These are phyloP conservation scores for Eilema sororculum DNA, from an alignment of 2,888 invertebrate species.

Conservation along the genomic window DNA sequence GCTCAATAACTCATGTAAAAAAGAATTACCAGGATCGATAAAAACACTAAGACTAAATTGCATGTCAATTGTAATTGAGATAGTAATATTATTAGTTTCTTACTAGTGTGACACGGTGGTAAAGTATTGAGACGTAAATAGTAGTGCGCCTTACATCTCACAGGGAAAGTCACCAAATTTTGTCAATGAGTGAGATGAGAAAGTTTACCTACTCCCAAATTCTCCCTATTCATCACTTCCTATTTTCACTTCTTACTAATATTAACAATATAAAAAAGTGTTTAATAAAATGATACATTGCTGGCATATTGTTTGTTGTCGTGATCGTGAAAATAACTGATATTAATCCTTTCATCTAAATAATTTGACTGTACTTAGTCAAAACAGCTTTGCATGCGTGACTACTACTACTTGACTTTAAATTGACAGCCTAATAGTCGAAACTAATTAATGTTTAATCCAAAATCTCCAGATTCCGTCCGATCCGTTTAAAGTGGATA, in stretches of 20 bases:
- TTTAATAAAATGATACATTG: neutral
- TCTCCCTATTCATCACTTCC: neutral
- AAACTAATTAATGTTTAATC: neutral
- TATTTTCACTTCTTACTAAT: neutral
- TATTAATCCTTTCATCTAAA: neutral
- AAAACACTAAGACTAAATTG: neutral
- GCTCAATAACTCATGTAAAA: constrained; percentile 4
- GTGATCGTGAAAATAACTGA: neutral
- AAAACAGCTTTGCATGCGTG: neutral
- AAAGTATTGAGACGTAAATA: neutral
- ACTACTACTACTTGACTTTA: neutral
- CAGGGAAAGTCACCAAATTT: neutral
- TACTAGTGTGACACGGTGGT: neutral
- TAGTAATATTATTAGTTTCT: neutral
- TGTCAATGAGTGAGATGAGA: neutral
- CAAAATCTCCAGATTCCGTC: neutral
- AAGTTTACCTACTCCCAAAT: neutral
- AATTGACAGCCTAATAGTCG: constrained; percentile 9
- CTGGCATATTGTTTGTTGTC: neutral
- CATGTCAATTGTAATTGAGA: neutral
- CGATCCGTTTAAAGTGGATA: neutral
- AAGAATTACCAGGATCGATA: neutral
- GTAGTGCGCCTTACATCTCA: neutral
- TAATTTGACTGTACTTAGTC: neutral
- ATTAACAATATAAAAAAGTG: neutral